Conservation (phyloP, 1,140 invertebrate genomes). For the Euwallacea fornicatus region DNA sequence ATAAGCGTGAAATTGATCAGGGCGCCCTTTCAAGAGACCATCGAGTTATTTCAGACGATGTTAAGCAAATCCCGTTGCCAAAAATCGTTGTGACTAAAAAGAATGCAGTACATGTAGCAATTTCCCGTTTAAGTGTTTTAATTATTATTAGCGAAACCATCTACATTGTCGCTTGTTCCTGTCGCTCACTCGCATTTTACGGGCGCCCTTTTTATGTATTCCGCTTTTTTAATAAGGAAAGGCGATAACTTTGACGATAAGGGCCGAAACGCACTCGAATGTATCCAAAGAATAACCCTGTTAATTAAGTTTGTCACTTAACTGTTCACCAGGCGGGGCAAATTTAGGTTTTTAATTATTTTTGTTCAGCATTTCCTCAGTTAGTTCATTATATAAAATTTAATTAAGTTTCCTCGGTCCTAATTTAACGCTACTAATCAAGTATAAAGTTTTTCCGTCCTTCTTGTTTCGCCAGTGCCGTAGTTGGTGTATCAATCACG, state of each 20-base stretch:
- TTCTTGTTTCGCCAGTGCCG: slow-evolving; percentile 21
- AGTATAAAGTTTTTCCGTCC: slow-evolving; percentile 53
- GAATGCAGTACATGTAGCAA: neutral
- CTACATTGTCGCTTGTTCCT: slow-evolving; percentile 37
- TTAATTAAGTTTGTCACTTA: slow-evolving; percentile 57
- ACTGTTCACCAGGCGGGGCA: slow-evolving; percentile 49
- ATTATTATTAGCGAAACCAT: slow-evolving; percentile 33
- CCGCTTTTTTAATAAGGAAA: slow-evolving; percentile 43
- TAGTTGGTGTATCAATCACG: neutral
- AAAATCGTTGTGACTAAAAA: slow-evolving; percentile 25
- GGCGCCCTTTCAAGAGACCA: slow-evolving; percentile 43
- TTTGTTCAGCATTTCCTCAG: slow-evolving; percentile 56
- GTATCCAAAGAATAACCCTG: slow-evolving; percentile 52
- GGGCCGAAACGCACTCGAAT: slow-evolving; percentile 47
- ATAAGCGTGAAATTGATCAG: slow-evolving; percentile 53
- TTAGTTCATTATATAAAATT: slow-evolving; percentile 57
- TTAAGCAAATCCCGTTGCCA: slow-evolving; percentile 47
- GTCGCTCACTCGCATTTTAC: slow-evolving; percentile 32
- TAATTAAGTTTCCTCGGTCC: slow-evolving; percentile 56
- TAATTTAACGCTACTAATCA: slow-evolving; percentile 57
- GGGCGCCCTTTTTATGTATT: slow-evolving; percentile 32
- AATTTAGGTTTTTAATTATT: slow-evolving; percentile 58
- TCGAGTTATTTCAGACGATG: slow-evolving; percentile 47
- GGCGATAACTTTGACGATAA: slow-evolving; percentile 48
- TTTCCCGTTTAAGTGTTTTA: slow-evolving; percentile 31